Conservation (phyloP, 2,797 vertebrate species). For the Mico argentatus region DNA sequence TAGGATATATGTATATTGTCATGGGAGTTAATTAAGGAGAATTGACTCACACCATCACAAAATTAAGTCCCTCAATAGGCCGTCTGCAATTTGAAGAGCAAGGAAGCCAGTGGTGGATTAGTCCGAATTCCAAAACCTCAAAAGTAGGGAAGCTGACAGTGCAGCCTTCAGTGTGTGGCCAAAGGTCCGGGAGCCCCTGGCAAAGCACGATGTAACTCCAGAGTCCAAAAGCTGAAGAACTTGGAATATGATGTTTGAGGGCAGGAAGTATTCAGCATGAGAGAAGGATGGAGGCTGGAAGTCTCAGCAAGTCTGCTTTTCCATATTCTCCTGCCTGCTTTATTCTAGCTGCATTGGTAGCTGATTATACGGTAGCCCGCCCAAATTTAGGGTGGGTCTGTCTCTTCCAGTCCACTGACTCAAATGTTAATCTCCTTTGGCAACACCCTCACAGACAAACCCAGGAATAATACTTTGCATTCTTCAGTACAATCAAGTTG, state of each 20-base stretch:
- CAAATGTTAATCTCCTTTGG: not conserved
- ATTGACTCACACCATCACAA: no score
- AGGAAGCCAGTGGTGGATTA: not conserved
- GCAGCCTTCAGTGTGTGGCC: not conserved
- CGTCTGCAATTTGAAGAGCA: not conserved
- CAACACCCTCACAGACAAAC: not conserved
- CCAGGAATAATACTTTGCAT: not conserved
- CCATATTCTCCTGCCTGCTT: not conserved
- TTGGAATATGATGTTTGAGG: not conserved
- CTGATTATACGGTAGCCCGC: not conserved
- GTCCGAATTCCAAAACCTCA: not conserved
- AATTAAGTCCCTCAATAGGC: not conserved
- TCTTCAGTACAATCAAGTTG: not conserved
- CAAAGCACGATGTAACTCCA: not conserved
- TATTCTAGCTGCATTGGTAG: not conserved
- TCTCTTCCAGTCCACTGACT: not conserved
- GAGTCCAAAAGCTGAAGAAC: not conserved
- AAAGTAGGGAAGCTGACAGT: not conserved
- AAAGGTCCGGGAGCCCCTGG: not conserved
- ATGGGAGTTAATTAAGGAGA: not conserved
- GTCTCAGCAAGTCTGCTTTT: not conserved
- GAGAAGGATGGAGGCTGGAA: not conserved
- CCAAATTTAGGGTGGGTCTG: not conserved
- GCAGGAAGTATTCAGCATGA: not conserved
- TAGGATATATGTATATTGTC: not conserved